Conservation (phyloP, 2,888 invertebrate genomes). For the Caenorhabditis imperialis region DNA sequence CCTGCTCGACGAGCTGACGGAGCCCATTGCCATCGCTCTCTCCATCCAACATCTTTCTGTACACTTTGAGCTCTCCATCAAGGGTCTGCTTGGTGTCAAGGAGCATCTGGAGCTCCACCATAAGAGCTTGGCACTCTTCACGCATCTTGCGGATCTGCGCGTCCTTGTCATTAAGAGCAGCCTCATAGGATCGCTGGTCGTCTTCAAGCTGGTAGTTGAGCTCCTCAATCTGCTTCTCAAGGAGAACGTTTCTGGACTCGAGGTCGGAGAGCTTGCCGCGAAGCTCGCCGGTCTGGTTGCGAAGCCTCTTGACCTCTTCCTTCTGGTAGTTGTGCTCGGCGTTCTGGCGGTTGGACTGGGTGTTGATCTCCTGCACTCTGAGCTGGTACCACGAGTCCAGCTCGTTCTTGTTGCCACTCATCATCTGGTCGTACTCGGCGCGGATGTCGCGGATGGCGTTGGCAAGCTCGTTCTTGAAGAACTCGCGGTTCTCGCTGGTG, state of each 20-base stretch:
- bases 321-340: constrained; percentile 80
- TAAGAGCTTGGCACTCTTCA: constrained; percentile 79
- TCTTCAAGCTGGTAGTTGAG: constrained; percentile 80
- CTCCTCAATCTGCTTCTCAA: constrained; percentile 80
- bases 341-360: constrained; percentile 79
- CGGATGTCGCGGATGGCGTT: constrained; percentile 81
- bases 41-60: constrained; percentile 81
- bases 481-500: constrained; percentile 81
- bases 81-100: constrained; percentile 81
- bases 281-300: constrained; percentile 79
- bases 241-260: constrained; percentile 79
- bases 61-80: constrained; percentile 81
- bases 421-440: constrained; percentile 79
- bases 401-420: constrained; percentile 79
- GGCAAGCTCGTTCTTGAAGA: constrained; percentile 81
- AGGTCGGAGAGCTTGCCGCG: constrained; percentile 80
- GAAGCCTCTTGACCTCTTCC: constrained; percentile 79
- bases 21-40: constrained; percentile 80
- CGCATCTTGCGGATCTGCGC: constrained; percentile 78
- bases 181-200: constrained; percentile 78
- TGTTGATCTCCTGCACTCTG: constrained; percentile 81
- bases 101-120: constrained; percentile 79
- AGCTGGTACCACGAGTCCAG: constrained; percentile 81
- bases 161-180: constrained; percentile 79
- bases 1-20: constrained; percentile 78